These are phyloP conservation scores for Saguinus midas DNA, from an alignment of 2,113 vertebrate genomes.

Conservation along the genomic window DNA sequence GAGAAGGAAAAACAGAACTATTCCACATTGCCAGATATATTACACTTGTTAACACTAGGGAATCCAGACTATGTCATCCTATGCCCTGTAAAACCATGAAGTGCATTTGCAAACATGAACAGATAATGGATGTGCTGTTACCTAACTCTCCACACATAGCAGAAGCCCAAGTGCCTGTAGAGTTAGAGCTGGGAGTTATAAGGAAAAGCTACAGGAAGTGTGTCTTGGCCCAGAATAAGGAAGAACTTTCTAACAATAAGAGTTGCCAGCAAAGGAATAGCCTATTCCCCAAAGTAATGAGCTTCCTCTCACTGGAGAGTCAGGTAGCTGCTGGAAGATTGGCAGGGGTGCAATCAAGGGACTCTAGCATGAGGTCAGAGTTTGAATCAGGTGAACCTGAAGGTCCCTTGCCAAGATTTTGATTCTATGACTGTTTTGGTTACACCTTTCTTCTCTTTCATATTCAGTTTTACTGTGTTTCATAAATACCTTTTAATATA, in stretches of 20 bases:
- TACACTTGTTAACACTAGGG: background rate
- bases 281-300: conserved; percentile 14
- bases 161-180: conserved; percentile 40
- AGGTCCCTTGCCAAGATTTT: background rate
- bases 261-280: conserved; percentile 44
- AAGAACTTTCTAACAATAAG: conserved; percentile 62
- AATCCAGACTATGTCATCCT: background rate
- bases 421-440: conserved; percentile 3
- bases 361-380: background rate
- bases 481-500: background rate
- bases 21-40: background rate
- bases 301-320: background rate
- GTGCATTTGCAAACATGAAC: background rate
- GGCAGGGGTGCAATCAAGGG: background rate
- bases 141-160: background rate
- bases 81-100: background rate
- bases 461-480: conserved; percentile 21
- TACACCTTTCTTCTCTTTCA: conserved; percentile 58
- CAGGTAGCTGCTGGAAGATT: background rate
- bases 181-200: background rate
- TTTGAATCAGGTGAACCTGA: background rate
- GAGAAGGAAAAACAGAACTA: background rate
- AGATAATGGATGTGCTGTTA: background rate
- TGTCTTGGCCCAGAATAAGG: conserved; percentile 55
- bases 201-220: conserved; percentile 57